Evolutionary conservation across 2,888 invertebrate species (phyloP).

Genomic region (Ptychoptera contaminata): DNA sequence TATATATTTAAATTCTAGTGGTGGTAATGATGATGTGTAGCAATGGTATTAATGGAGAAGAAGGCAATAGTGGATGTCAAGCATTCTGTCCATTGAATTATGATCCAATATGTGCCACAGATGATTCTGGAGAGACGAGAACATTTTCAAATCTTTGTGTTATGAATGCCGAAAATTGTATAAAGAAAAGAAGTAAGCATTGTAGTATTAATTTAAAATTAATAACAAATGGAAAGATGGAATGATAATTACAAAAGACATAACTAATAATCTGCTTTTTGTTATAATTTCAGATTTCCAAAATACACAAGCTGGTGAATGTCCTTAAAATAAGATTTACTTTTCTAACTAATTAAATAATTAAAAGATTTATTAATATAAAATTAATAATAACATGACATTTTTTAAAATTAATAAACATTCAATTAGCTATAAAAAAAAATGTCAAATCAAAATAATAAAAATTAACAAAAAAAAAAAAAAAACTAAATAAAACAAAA

Average conservation of each 20-base stretch:
- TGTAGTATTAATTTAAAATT: too few relatives aligned
- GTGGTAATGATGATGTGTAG: constrained; percentile 3
- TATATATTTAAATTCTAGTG: constrained; percentile 5
- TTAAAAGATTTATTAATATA: too few relatives aligned
- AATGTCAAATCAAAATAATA: background rate
- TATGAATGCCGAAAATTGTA: constrained; percentile 29
- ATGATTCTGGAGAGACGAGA: constrained; percentile 27
- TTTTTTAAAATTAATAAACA: too few relatives aligned
- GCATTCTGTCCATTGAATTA: constrained; percentile 11
- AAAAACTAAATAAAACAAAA: too few relatives aligned
- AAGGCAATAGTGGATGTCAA: constrained; percentile 16
- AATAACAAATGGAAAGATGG: too few relatives aligned
- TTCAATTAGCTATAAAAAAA: too few relatives aligned
- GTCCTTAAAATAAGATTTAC: constrained; percentile 17
- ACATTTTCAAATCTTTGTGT: constrained; percentile 27
- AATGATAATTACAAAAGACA: background rate
- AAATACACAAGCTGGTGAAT: constrained; percentile 27
- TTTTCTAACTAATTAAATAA: too few relatives aligned
- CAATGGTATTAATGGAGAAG: background rate
- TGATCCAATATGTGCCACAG: constrained; percentile 23
- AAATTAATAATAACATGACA: too few relatives aligned
- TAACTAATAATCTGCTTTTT: constrained; percentile 4
- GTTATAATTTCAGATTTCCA: too few relatives aligned
- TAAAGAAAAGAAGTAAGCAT: constrained; percentile 22
- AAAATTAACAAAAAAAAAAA: background rate